phyloP scores from a whole-genome alignment of 2,797 vertebrate genomes.

The Myotis vivesi region DNA sequence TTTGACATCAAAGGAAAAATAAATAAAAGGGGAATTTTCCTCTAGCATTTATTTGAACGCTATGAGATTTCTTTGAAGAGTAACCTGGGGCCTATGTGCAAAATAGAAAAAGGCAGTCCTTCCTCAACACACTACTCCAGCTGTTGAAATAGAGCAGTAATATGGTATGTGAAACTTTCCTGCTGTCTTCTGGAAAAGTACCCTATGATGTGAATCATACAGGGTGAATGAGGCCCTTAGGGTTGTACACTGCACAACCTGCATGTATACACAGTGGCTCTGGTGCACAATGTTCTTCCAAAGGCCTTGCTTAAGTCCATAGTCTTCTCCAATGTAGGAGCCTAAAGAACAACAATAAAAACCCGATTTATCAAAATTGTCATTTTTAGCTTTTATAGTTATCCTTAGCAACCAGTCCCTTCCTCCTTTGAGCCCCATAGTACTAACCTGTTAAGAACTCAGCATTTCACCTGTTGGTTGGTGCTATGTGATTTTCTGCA shows the following conservation, averaged over 20 bases:
- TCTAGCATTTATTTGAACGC: background rate
- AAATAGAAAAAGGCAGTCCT: background rate
- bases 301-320: background rate
- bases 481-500: background rate
- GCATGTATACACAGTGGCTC: background rate
- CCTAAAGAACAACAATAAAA: background rate
- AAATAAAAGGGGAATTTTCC: conserved; percentile 36
- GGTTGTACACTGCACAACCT: background rate
- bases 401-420: background rate
- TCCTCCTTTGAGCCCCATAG: background rate
- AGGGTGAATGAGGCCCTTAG: background rate
- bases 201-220: background rate
- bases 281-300: background rate
- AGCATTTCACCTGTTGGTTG: background rate
- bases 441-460: background rate
- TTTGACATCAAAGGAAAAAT: conserved; percentile 57
- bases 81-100: background rate
- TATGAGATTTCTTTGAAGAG: conserved; percentile 47
- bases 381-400: background rate
- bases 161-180: background rate
- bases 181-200: background rate
- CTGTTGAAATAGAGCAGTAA: background rate
- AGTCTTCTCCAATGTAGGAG: background rate
- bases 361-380: background rate
- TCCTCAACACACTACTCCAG: background rate